These are phyloP conservation scores for Neoascia interrupta DNA, from an alignment of 2,888 invertebrate genomes.

Conservation along the genomic window DNA sequence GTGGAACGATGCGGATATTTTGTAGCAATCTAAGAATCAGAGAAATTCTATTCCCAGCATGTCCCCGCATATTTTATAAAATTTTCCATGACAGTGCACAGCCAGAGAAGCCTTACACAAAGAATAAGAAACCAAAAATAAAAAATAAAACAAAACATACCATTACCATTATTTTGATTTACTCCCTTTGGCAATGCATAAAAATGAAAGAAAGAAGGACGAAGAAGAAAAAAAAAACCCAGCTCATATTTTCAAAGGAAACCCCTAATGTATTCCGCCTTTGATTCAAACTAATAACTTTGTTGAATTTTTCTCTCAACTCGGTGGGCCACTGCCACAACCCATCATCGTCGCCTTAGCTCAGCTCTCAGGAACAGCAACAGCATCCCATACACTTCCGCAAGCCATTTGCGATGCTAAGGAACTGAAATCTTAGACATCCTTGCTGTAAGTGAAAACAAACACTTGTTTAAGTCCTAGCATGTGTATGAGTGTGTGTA, in stretches of 20 bases:
- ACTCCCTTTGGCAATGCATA: slow-evolving; percentile 42
- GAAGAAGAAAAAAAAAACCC: neutral
- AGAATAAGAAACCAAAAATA: no score
- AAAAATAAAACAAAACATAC: neutral
- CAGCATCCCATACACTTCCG: no score
- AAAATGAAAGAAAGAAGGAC: neutral
- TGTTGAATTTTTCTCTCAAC: slow-evolving; percentile 6
- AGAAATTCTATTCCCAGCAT: no score
- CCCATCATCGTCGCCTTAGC: neutral
- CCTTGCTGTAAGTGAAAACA: slow-evolving; percentile 30
- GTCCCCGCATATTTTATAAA: no score
- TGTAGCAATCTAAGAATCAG: no score
- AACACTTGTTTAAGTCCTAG: slow-evolving; percentile 22
- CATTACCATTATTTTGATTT: slow-evolving; percentile 48
- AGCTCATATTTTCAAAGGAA: slow-evolving; percentile 8
- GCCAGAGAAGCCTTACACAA: no score
- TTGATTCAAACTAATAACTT: slow-evolving; percentile 38
- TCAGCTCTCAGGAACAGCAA: no score
- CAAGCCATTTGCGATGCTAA: neutral
- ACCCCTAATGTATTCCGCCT: slow-evolving; percentile 32
- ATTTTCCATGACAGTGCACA: no score
- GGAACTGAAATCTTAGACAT: slow-evolving; percentile 16
- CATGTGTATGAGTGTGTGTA: neutral
- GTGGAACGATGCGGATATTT: no score
- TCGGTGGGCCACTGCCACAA: no score